Evolutionary conservation across 2,113 vertebrate genomes (phyloP).

Genomic region (Himantopus leucocephalus): DNA sequence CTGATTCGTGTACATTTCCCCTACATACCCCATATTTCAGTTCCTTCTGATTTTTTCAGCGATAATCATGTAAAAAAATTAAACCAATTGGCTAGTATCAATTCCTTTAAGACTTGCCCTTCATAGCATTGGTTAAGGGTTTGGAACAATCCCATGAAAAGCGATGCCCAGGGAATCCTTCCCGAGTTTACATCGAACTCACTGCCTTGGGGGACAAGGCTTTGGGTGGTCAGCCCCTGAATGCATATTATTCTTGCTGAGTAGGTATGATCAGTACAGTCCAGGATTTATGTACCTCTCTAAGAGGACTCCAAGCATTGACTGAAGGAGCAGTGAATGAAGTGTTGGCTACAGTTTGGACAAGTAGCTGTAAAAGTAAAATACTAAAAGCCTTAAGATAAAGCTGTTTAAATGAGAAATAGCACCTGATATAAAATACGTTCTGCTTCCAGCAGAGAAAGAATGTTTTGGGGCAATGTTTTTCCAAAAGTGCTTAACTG

Average conservation of each 20-base stretch:
- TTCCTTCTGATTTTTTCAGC: not conserved
- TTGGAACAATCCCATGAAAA: not conserved
- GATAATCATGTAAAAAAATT: not conserved
- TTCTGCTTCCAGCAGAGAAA: not conserved
- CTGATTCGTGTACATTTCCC: not conserved
- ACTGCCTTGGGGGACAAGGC: not conserved
- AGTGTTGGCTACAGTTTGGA: not conserved
- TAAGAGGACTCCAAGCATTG: not conserved
- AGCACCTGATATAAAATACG: not conserved
- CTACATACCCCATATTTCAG: not conserved
- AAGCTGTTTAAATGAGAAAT: not conserved
- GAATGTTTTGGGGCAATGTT: not conserved
- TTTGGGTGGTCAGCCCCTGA: not conserved
- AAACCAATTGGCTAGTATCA: not conserved
- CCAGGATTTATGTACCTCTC: not conserved
- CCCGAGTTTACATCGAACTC: not conserved
- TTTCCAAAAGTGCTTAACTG: not conserved
- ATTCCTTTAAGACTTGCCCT: not conserved
- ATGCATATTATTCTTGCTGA: not conserved
- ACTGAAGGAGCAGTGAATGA: not conserved
- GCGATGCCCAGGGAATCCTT: not conserved
- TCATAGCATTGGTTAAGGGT: not conserved
- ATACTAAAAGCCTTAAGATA: not conserved
- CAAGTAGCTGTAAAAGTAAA: not conserved
- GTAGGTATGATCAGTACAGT: not conserved